Base-by-base conservation (phyloP, 2,113 vertebrate genomes). In the Pleuronectes platessa region DNA sequence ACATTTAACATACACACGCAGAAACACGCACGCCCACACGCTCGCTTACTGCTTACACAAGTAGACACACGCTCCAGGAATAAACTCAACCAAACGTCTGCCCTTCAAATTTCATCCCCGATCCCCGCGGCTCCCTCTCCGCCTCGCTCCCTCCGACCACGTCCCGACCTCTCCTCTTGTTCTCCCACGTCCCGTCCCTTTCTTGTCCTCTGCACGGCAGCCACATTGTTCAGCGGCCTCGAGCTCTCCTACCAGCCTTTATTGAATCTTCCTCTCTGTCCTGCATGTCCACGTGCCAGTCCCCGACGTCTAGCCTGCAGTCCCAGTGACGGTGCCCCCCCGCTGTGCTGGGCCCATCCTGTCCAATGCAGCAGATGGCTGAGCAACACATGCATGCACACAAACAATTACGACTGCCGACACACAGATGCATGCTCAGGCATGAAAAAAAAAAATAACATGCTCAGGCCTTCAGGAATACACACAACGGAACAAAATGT, bases 11-110 rank as follows among this genome's bases (percentile, higher is more conserved):
- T 60, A 86, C 68, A 76, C 81, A 81, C 78, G 63, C 76, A 74
- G 13, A 15, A 62, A 53, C 61, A 56, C 75, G 79, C 79, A 59
- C 60, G 59, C 68, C 40, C 67, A 63, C 79, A 78, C 79, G 73
- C 53, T 27, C 21, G 74, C 75, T 79, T 26, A 74, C 85, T 78
- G 83, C 76, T 85, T 88, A 87, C 78, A 86, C 81, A 84, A 84
- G 40, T 23, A 81, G 75, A 87, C 80, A 68, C 85, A 76, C 63
- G 83, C 84, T 90, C 64, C 68, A 84, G 78, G 85, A 90, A 87
- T 84, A 89, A 88, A 87, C 83, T 84, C 84, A 91, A 82, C 85
- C 83, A 90, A 90, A 82, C 45, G 76, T 86, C 81, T 84, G 85
- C 68, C 84, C 81, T 84, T 84, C 86, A 82, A 82, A 86, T 71